Base-by-base conservation (phyloP, 2,113 vertebrate genomes). In the Malurus elegans region DNA sequence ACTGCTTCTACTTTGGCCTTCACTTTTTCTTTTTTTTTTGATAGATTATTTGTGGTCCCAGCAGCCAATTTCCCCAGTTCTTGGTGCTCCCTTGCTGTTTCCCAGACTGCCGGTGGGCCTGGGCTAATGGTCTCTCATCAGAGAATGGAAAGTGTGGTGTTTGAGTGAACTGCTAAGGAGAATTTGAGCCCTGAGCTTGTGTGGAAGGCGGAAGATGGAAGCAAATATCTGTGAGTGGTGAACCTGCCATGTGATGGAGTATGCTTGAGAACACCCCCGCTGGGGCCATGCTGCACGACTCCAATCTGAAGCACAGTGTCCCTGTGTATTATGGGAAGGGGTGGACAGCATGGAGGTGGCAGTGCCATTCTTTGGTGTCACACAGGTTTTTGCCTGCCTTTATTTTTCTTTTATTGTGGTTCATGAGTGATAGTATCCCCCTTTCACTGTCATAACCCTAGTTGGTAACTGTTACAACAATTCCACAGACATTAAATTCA, bases 261-360 rank as follows among this genome's bases (percentile, higher is more conserved):
- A 23, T 56, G 48, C 10, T 48, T 65, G 88, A n/a, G 75, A 72
- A 4, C 4, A 4, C 6, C 3, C 10, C 48, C 48, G 45, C 20
- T 7, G 18, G 34, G 50, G 14, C 9, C 0, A 0, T 12, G 56
- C 18, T 65, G 45, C 32, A 32, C 36, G 12, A 24, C 61, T 32
- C 38, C 8, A 13, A 28, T 1, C 6, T 9, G 19, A 29, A 10
- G 8, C 8, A 31, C 25, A 17, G 8, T 5, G 23, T 67, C 61
- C 32, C 12, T 28, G 18, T 0, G 1, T 40, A 4, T 8, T 45
- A 4, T 40, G 65, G 50, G 32, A 34, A 18, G 0, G 1, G 17
- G 4, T 50, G 44, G 24, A 9, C 50, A 48, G 36, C 32, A 6
- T 23, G 7, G 45, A 67, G 54, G 36, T 45, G 57, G 34, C 60